Evolutionary conservation across 2,797 vertebrate genomes (phyloP), one percentile per base, ranked within the genome.

Genomic region (Steatocranus sp.): DNA sequence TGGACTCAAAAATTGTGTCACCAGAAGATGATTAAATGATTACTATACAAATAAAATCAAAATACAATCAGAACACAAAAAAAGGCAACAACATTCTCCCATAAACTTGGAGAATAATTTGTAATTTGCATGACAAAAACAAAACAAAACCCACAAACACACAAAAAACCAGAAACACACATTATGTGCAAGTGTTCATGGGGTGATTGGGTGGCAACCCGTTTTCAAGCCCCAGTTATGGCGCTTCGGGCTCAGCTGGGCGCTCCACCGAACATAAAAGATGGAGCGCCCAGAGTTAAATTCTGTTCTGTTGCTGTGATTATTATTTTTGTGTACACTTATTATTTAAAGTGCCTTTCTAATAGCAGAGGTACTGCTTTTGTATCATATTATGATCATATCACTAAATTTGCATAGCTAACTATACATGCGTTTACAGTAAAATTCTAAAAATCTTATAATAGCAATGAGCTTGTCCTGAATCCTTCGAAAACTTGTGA

Each of bases 301-400:
- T 25, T 79, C 27, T 74, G 27, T 23, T 43, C 54, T 61, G 23
- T 75, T 49, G 27, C 15, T 73, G 41, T 12, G 15, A 46, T 18
- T 8, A 46, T 70, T 61, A 53, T 46, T 73, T n/a, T 49, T 85
- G 9, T 20, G 4, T 32, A 23, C n/a, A 43, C 15, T 54, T 38
- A 54, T 54, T 61, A 49, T 54, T 48, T 84, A 4, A 32, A 23
- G 11, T 75, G 76, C 8, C 23, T 75, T 54, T 58, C 20, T 74
- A 75, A 12, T 11, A 58, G 10, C 74, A 75, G 15, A 25, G 10
- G 32, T 74, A 27, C 38, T 38, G 32, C 63, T 10, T 41, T 48
- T 3, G 5, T 18, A 8, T 51, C 32, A 41, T 14, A 73, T 63
- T 74, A 5, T 32, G 8, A 78, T 20, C 10, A n/a, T n/a, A 70